Evolutionary conservation across 2,888 invertebrate genomes (phyloP).

Genomic region (Camptogramma bilineatum): DNA sequence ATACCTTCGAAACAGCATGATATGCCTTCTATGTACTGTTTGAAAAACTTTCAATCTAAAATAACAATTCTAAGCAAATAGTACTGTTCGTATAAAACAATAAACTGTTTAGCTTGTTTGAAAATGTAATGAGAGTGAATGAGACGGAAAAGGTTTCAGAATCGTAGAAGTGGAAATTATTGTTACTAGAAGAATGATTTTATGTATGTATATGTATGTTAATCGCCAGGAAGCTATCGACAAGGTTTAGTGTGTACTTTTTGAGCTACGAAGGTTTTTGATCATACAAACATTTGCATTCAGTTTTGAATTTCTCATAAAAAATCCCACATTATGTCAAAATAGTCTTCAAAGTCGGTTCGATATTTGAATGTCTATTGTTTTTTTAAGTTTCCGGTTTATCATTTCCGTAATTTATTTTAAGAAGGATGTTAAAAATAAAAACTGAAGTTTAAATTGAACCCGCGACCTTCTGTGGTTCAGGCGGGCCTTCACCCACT

Average conservation of each 20-base stretch:
- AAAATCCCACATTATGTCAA: slow-evolving; percentile 13
- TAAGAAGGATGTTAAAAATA: neutral
- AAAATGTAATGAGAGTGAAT: too few species aligned
- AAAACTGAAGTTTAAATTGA: neutral
- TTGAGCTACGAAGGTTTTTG: neutral
- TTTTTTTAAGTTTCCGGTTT: neutral
- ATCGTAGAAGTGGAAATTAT: too few species aligned
- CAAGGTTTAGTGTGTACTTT: neutral
- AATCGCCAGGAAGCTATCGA: neutral
- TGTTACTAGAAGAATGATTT: too few species aligned
- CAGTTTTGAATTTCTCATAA: neutral
- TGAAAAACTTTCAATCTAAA: too few species aligned
- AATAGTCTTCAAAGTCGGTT: neutral
- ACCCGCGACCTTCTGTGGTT: too few species aligned
- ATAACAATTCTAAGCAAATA: too few species aligned
- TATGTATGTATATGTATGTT: neutral
- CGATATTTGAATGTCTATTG: slow-evolving; percentile 9
- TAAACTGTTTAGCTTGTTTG: too few species aligned
- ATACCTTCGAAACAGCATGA: too few species aligned
- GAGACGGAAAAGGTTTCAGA: too few species aligned
- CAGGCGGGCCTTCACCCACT: too few species aligned
- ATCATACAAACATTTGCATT: neutral
- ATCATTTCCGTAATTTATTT: neutral
- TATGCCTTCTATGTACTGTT: too few species aligned
- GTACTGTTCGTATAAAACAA: too few species aligned